Evolutionary conservation across 2,113 vertebrate genomes (phyloP).

Genomic region (Ardeotis arabs): DNA sequence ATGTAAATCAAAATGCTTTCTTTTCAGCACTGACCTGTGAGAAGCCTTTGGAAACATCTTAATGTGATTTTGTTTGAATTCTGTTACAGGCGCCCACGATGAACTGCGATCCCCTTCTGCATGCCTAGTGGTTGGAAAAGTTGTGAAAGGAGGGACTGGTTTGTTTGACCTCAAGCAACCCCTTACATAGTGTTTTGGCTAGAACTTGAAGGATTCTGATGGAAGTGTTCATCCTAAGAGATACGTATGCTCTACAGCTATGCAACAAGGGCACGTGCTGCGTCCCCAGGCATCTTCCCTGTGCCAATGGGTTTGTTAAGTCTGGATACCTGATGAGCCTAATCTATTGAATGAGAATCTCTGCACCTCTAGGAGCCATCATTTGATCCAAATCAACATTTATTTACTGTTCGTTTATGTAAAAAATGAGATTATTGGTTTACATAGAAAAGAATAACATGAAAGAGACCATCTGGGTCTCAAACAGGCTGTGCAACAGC

Average conservation of each 20-base stretch:
- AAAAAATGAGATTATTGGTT: neutral
- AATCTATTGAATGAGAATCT: neutral
- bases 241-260: fast-evolving
- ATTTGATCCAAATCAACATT: neutral
- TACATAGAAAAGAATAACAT: neutral
- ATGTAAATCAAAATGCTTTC: neutral
- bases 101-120: conserved; percentile 91
- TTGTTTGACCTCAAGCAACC: conserved; percentile 97
- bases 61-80: neutral
- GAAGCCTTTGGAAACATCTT: neutral
- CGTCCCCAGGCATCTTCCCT: neutral
- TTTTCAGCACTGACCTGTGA: neutral
- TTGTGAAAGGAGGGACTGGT: conserved; percentile 94
- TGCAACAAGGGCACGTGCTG: fast-evolving
- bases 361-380: neutral
- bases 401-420: neutral
- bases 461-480: neutral
- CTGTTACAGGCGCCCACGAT: conserved; percentile 82
- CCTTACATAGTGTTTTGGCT: conserved; percentile 73
- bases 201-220: neutral
- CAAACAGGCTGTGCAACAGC: neutral
- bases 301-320: neutral
- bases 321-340: neutral
- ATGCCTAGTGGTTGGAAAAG: conserved; percentile 92
- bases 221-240: neutral